These are phyloP conservation scores for Sitta europaea DNA, from an alignment of 2,113 vertebrate genomes.

Conservation along the genomic window DNA sequence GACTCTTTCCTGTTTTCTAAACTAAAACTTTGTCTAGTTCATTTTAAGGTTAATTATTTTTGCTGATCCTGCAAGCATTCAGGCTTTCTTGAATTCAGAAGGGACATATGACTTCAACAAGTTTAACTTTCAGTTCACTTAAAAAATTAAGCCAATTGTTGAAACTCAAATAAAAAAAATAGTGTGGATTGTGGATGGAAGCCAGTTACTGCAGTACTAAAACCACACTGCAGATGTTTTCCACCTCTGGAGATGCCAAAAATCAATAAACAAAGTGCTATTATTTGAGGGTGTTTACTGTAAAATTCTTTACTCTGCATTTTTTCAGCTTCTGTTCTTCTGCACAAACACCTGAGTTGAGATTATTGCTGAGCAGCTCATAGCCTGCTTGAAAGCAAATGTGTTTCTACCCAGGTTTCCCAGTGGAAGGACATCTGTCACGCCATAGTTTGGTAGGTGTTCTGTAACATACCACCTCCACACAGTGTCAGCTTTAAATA, in stretches of 20 bases:
- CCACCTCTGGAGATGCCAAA: not conserved
- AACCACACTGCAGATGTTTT: not conserved
- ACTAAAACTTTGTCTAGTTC: not conserved
- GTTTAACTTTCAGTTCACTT: not conserved
- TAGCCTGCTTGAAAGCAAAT: not conserved
- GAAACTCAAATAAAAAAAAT: not conserved
- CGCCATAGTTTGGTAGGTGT: rapidly evolving
- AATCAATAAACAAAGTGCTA: not conserved
- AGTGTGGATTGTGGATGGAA: not conserved
- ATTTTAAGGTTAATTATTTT: not conserved
- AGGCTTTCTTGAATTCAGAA: not conserved
- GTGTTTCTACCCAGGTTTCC: not conserved
- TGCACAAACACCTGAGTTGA: not conserved
- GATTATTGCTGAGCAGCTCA: not conserved
- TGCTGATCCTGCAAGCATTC: not conserved
- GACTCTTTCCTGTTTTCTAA: not conserved
- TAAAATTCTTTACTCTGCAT: not conserved
- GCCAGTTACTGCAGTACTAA: not conserved
- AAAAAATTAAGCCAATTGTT: not conserved
- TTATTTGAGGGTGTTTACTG: rapidly evolving
- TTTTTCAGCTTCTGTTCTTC: not conserved
- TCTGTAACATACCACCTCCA: not conserved
- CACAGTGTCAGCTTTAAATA: not conserved
- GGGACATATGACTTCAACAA: not conserved
- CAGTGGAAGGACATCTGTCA: not conserved